Conservation (phyloP, 2,888 invertebrate species). For the Chirona hameri region DNA sequence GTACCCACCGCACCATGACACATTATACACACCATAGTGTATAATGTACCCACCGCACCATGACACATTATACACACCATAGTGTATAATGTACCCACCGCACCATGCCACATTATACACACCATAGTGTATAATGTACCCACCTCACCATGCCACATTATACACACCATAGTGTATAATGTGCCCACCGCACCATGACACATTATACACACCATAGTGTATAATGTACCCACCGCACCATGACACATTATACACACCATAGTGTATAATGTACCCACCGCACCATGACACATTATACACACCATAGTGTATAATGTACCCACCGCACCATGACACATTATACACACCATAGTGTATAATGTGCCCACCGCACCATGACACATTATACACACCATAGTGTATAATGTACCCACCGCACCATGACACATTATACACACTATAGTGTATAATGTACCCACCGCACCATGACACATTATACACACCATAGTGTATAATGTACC, state of each 20-base stretch:
- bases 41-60: not conserved
- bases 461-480: not conserved
- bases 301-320: not conserved
- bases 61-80: not conserved
- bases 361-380: not conserved
- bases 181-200: not conserved
- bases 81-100: not conserved
- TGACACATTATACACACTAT: not conserved
- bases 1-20: not conserved
- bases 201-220: not conserved
- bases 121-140: not conserved
- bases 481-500: not conserved
- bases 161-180: not conserved
- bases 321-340: not conserved
- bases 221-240: not conserved
- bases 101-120: not conserved
- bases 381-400: not conserved
- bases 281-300: not conserved
- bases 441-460: not conserved
- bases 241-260: not conserved
- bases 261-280: not conserved
- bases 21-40: not conserved
- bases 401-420: not conserved
- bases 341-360: not conserved
- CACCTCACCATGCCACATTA: not conserved